Evolutionary conservation across 2,888 invertebrate species (phyloP), one percentile per base, ranked within the genome.

Genomic region (Tetrapedia diversipes): DNA sequence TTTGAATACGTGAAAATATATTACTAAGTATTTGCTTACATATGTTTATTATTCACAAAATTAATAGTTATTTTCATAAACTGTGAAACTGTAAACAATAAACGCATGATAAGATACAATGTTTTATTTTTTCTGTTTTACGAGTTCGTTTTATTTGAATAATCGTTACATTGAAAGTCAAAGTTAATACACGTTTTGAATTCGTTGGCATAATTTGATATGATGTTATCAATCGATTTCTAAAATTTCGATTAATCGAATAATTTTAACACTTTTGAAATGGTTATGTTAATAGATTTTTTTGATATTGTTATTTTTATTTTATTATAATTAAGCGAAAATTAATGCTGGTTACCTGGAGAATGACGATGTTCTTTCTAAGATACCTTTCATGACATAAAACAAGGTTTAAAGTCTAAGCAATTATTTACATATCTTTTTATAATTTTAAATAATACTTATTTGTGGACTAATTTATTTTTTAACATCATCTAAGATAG

Each of bases 331-430:
- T 43, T 69, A n/a, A 4, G 34, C 41, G 14, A 22, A 47, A 37
- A 59, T 68, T 47, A 29, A 47, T 49, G 4, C 1, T 19, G 22
- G 19, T 75, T 75, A 75, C 75, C 68, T 75, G 59, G 8, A 59
- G 45, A 63, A 45, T 14, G 32, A 22, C 11, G 39, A 10, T 43
- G 54, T 34, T 22, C 11, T 45, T 16, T 47, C 29, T 43, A 27
- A 56, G 24, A 29, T 49, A 51, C 41, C 43, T 75, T 72, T 51
- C 43, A 10, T 27, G 19, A 45, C 27, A 56, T 29, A 73, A 47
- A 67, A n/a, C 39, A 8, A 7, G 60, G 39, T 70, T 71, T 41
- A 22, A 29, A 34, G 34, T 39, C 22, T 34, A 59, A 22, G 10
- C 11, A 59, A 24, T 27, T 2, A 2, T 29, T 11, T 19, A 45